Base-by-base conservation (phyloP, 2,888 invertebrate species). In the Eumacrocentrus americanus region DNA sequence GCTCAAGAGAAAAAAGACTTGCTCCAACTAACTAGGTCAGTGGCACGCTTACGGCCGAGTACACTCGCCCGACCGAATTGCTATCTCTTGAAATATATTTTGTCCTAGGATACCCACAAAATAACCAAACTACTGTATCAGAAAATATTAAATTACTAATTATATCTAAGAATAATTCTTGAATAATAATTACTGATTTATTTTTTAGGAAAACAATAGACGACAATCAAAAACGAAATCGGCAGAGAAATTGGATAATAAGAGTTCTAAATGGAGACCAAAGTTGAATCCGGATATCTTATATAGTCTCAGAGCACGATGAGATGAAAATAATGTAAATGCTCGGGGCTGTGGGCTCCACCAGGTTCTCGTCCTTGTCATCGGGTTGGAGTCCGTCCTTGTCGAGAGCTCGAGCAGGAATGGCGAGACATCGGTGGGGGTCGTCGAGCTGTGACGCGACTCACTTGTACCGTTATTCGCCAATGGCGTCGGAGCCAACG, bases 11-110 rank as follows among this genome's bases (percentile, higher is more conserved):
- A 55, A 61, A 78, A 77, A 79, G 77, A 75, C 77, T 76, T 72
- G 74, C 75, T 77, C 72, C 71, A 59, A 73, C 70, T 77, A 81
- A 80, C 78, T 79, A 71, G 80, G 80, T 81, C 72, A 80, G 80
- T 81, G 69, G 80, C 76, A 79, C 80, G 70, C 74, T 71, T 65
- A 72, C 71, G 74, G 74, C 71, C 71, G 74, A 72, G 72, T 73
- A 75, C 74, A 70, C 73, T 72, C 20, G 51, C 37, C 35, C 51
- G 57, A 57, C 52, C 42, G 56, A 54, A 60, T 57, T 58, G 47
- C 56, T 55, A 60, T 61, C 18, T 44, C 44, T 11, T n/a, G n/a
- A n/a, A n/a, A n/a, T n/a, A n/a, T n/a, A n/a, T n/a, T n/a, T n/a
- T n/a, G n/a, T n/a, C n/a, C n/a, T n/a, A n/a, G n/a, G n/a, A n/a